phyloP scores from a whole-genome alignment of 1,140 invertebrate species.

The Panagrolaimus sp. region DNA sequence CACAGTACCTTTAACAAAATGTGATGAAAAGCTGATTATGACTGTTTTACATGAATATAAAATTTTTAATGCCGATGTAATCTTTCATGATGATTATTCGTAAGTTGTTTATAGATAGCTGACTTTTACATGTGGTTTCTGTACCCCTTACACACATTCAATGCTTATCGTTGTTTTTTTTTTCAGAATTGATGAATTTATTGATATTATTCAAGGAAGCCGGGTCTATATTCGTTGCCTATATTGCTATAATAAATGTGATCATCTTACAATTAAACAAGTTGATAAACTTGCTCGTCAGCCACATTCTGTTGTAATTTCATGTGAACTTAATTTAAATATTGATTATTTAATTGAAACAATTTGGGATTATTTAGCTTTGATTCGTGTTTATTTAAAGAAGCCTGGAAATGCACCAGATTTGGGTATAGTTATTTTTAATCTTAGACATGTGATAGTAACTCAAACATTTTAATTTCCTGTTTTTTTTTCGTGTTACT shows the following conservation, averaged over 20 bases:
- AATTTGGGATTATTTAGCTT: conserved; percentile 84
- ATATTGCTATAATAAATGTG: conserved; percentile 93
- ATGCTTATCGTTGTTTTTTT: background rate
- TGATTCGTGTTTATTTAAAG: conserved; percentile 96
- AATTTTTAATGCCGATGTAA: conserved; percentile 93
- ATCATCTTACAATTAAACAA: conserved; percentile 98
- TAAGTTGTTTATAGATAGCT: conserved; percentile 22
- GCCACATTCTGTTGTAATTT: conserved; percentile 85
- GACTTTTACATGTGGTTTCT: no score
- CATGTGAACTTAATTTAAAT: conserved; percentile 99
- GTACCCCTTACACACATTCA: no score
- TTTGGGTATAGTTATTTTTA: no score
- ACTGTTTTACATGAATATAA: conserved; percentile 98
- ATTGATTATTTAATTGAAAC: conserved; percentile 85
- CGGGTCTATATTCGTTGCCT: conserved; percentile 79
- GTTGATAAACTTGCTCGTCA: conserved; percentile 86
- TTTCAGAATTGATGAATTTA: conserved; percentile 78
- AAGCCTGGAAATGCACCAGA: conserved; percentile 72
- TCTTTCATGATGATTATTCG: conserved; percentile 90
- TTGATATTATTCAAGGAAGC: conserved; percentile 96
- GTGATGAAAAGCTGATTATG: conserved; percentile 95
- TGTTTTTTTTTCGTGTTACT: no score
- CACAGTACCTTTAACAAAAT: conserved; percentile 82
- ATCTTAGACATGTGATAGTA: no score
- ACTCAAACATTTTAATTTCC: no score